Base-by-base conservation (phyloP, 2,113 vertebrate genomes). In the Cryptomyrus ogoouensis region DNA sequence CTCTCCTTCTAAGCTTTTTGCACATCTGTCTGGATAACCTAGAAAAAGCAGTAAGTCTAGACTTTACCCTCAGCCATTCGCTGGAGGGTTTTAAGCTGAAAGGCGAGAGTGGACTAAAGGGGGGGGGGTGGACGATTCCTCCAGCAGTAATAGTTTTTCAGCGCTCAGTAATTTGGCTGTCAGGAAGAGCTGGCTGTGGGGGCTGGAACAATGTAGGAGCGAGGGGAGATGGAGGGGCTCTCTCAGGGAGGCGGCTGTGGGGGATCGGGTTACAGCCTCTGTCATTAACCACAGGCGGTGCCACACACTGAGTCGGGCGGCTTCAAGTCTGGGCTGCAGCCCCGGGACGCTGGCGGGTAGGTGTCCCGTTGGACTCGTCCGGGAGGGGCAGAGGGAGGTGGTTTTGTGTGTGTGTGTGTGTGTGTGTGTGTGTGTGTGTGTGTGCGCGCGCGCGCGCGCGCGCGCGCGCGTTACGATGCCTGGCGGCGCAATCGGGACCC, bases 101-200 rank as follows among this genome's bases (percentile, higher is more conserved):
- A 87, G 50, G 49, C 13, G 50, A 87, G n/a, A 53, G 86, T 35
- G 27, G 86, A 56, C 24, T 80, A 88, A 88, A 66, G 46, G 17
- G 39, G 56, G 24, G 85, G 66, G n/a, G 87, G 46, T 74, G 6
- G 39, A 46, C 17, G 21, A n/a, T 53, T 94, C 92, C 93, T 94
- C 93, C 19, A 92, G 94, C 94, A 94, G 95, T 91, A n/a, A 91
- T 93, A 89, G 92, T 94, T 94, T 96, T 95, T 94, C 93, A 88
- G 94, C 92, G 92, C 83, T 47, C 94, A 90, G 95, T 95, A 95
- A 95, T 94, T 94, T 95, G 94, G 95, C 95, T 95, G 94, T 95
- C 92, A 94, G 95, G 94, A 96, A 93, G 92, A 95, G 96, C 95
- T 95, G 95, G 96, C 93, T 92, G 93, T 90, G 91, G 86, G 91